Conservation (phyloP, 2,888 invertebrate genomes). For the Diploptera punctata region DNA sequence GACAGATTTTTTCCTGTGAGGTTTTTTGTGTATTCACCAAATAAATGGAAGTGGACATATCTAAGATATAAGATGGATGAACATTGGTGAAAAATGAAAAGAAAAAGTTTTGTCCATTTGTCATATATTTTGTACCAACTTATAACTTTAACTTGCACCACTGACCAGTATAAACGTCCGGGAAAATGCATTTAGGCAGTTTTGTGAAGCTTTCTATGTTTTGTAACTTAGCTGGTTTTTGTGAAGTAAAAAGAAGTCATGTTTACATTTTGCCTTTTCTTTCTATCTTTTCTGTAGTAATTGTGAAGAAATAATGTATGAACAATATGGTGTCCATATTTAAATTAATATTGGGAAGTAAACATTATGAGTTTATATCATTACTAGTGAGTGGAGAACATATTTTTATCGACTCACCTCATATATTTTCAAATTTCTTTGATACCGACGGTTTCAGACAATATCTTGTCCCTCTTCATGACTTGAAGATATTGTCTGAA, state of each 20-base stretch:
- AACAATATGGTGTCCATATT: no score
- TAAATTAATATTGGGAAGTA: no score
- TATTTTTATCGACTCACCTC: no score
- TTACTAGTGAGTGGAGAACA: no score
- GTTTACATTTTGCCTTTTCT: slow-evolving; percentile 39
- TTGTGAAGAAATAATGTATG: no score
- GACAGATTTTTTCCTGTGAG: not conserved
- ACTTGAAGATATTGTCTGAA: no score
- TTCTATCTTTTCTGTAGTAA: no score
- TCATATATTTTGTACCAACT: slow-evolving; percentile 8
- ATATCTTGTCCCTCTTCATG: no score
- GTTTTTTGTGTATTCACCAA: not conserved
- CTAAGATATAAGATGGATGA: not conserved
- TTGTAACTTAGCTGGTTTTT: slow-evolving; percentile 45
- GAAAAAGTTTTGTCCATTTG: slow-evolving; percentile 21
- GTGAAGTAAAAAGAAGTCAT: slow-evolving; percentile 38
- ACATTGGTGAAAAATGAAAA: not conserved
- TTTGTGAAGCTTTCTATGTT: slow-evolving; percentile 41
- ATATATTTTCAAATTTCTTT: no score
- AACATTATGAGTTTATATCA: no score
- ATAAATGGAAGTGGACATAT: not conserved
- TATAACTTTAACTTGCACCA: slow-evolving; percentile 22
- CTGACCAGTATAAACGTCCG: not conserved
- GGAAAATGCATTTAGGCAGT: slow-evolving; percentile 19
- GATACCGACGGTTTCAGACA: no score